Evolutionary conservation across 1,140 invertebrate species (phyloP).

Genomic region (Drosophila ironensis): DNA sequence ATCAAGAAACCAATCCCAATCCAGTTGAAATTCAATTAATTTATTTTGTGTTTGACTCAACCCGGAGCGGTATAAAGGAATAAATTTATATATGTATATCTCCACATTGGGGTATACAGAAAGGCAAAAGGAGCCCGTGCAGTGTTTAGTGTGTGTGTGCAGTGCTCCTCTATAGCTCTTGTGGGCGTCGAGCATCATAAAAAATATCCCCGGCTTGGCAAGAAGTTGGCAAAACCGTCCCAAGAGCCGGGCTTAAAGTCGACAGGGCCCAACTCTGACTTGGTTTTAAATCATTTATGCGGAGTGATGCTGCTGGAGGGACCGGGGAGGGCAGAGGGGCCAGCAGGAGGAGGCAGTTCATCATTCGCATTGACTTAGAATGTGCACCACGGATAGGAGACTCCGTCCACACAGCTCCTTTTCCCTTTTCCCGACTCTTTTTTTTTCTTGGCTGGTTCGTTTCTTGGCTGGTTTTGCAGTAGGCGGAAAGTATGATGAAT

Average conservation of each 20-base stretch:
- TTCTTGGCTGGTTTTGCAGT: slow-evolving; percentile 46
- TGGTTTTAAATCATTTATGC: slow-evolving; percentile 80
- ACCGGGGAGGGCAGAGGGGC: neutral
- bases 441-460: no score
- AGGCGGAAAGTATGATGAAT: slow-evolving; percentile 79
- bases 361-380: slow-evolving; percentile 80
- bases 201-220: slow-evolving; percentile 51
- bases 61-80: slow-evolving; percentile 20
- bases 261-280: slow-evolving; percentile 32
- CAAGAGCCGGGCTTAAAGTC: neutral
- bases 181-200: slow-evolving; percentile 79
- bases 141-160: neutral
- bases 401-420: slow-evolving; percentile 1
- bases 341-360: slow-evolving; percentile 59
- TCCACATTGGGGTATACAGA: neutral
- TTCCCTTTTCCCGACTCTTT: neutral
- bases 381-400: slow-evolving; percentile 56
- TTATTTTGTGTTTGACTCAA: slow-evolving; percentile 33
- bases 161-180: slow-evolving; percentile 47
- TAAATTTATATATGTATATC: slow-evolving; percentile 2
- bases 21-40: slow-evolving; percentile 67
- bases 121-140: neutral
- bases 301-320: slow-evolving; percentile 38
- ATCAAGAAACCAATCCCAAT: slow-evolving; percentile 23
- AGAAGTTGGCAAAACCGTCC: slow-evolving; percentile 2